These are phyloP conservation scores for Amblyopsis rosae DNA, from an alignment of 2,113 vertebrate species.

Conservation along the genomic window DNA sequence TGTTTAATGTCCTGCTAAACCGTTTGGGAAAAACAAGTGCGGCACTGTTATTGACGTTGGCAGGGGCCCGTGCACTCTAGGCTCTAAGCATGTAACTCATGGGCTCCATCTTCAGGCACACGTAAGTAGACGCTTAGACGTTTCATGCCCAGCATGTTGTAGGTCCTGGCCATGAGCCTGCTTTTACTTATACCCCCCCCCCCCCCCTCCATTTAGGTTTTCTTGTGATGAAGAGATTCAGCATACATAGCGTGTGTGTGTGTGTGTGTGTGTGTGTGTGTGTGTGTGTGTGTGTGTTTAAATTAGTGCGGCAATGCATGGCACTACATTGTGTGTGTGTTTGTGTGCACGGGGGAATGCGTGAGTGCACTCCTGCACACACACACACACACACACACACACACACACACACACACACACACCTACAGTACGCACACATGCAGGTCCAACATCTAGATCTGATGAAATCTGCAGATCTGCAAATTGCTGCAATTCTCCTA, in stretches of 20 bases:
- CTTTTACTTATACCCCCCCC: conserved; percentile 30
- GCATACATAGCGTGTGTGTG: conserved; percentile 6
- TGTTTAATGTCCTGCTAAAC: conserved; percentile 91
- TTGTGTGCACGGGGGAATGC: not conserved
- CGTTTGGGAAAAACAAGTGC: conserved; percentile 87
- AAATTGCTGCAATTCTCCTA: conserved; percentile 50
- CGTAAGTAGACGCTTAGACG: conserved; percentile 77
- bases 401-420: not conserved
- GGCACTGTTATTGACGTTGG: conserved; percentile 90
- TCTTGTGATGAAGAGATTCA: conserved; percentile 50
- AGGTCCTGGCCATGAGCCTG: conserved; percentile 61
- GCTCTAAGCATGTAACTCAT: conserved; percentile 83
- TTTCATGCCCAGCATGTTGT: conserved; percentile 72
- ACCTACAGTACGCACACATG: conserved; percentile 3
- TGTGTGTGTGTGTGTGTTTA: not conserved
- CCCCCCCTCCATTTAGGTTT: conserved; percentile 8
- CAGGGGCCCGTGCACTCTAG: conserved; percentile 75
- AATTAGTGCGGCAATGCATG: not conserved
- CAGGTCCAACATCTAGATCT: conserved; percentile 57
- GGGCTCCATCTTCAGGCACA: conserved; percentile 79
- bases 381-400: not conserved
- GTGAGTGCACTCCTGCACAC: not conserved
- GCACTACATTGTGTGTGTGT: not conserved
- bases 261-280: conserved; percentile 1
- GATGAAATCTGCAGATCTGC: conserved; percentile 72